A percentile compares a stretch with the other conserved stretches of the same genome.
Conservation (phyloP, 2,888 invertebrate species). For the Chesias legatella region DNA sequence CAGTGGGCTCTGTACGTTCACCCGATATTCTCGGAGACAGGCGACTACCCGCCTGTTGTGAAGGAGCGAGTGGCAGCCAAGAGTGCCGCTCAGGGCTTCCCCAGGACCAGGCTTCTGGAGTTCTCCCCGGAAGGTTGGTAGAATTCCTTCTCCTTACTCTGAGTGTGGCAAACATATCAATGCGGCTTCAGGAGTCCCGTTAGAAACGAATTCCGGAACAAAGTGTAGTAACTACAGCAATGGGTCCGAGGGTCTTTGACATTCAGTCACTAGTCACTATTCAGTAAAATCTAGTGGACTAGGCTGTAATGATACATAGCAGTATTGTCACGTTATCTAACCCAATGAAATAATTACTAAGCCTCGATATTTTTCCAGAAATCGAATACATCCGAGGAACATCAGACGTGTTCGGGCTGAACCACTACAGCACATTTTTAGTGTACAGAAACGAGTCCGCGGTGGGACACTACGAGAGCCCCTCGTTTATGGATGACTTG, state of each 20-base stretch:
- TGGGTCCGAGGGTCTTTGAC: too few species aligned
- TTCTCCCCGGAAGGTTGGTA: constrained; percentile 8
- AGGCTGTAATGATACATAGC: too few species aligned
- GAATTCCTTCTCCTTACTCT: neutral
- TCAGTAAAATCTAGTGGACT: too few species aligned
- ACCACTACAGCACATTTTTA: constrained; percentile 80
- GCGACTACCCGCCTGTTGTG: constrained; percentile 68
- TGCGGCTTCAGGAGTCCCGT: too few species aligned
- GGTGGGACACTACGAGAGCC: constrained; percentile 26
- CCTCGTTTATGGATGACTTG: constrained; percentile 37
- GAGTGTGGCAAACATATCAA: too few species aligned
- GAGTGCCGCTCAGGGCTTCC: constrained; percentile 57
- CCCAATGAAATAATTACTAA: too few species aligned
- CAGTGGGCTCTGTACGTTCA: constrained; percentile 66
- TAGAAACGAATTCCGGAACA: too few species aligned
- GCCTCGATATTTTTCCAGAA: constrained; percentile 48
- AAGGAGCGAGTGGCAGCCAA: constrained; percentile 46
- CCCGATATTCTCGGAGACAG: constrained; percentile 68
- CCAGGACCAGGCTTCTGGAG: constrained; percentile 44
- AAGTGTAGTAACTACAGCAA: too few species aligned
- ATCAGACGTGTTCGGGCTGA: constrained; percentile 70
- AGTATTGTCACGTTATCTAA: too few species aligned
- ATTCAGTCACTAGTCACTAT: too few species aligned
- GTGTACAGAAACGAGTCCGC: constrained; percentile 42
- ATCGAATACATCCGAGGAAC: constrained; percentile 44